Percentiles rank a stretch among this genome's conserved stretches.
phyloP scores from a whole-genome alignment of 2,888 invertebrate species.

The Cyclophora punctaria region DNA sequence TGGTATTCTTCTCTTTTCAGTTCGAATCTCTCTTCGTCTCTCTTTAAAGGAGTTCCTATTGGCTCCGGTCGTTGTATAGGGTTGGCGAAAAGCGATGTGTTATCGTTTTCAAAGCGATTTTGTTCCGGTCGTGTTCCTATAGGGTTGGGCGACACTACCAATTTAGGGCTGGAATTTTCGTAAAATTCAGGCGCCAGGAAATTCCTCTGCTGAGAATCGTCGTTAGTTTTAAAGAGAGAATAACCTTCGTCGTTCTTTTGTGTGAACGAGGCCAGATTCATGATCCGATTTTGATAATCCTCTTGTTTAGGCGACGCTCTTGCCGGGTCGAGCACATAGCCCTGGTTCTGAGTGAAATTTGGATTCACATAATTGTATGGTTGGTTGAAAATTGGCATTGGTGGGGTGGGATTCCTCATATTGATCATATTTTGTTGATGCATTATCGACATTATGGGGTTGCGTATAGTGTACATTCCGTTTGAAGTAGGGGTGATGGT shows the following conservation, averaged over 20 bases:
- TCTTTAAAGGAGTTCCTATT: slow-evolving; percentile 36
- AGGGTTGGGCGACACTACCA: slow-evolving; percentile 56
- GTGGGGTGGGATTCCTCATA: slow-evolving; percentile 30
- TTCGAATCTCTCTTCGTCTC: slow-evolving; percentile 9
- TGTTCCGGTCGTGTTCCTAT: slow-evolving; percentile 57
- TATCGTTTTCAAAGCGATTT: slow-evolving; percentile 35
- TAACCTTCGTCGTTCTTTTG: slow-evolving; percentile 68
- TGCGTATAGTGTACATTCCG: slow-evolving; percentile 90
- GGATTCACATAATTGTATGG: slow-evolving; percentile 51
- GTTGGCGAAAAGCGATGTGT: slow-evolving; percentile 46
- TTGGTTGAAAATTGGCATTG: slow-evolving; percentile 29
- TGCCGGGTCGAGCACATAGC: slow-evolving; percentile 26
- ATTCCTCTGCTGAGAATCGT: slow-evolving; percentile 44
- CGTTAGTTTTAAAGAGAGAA: slow-evolving; percentile 53
- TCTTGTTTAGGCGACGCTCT: slow-evolving; percentile 33
- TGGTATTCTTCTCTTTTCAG: slow-evolving; percentile 4
- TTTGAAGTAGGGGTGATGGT: slow-evolving; percentile 70
- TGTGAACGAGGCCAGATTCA: slow-evolving; percentile 63
- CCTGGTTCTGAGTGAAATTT: slow-evolving; percentile 35
- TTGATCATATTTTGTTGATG: slow-evolving; percentile 61
- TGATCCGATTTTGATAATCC: slow-evolving; percentile 50
- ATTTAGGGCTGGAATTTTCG: slow-evolving; percentile 41
- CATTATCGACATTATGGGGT: slow-evolving; percentile 78
- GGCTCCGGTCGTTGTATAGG: slow-evolving; percentile 50
- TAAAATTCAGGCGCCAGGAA: slow-evolving; percentile 52